Evolutionary conservation across 1,140 invertebrate species (phyloP), one percentile per base, ranked within the genome.

Genomic region (Papilio machaon): DNA sequence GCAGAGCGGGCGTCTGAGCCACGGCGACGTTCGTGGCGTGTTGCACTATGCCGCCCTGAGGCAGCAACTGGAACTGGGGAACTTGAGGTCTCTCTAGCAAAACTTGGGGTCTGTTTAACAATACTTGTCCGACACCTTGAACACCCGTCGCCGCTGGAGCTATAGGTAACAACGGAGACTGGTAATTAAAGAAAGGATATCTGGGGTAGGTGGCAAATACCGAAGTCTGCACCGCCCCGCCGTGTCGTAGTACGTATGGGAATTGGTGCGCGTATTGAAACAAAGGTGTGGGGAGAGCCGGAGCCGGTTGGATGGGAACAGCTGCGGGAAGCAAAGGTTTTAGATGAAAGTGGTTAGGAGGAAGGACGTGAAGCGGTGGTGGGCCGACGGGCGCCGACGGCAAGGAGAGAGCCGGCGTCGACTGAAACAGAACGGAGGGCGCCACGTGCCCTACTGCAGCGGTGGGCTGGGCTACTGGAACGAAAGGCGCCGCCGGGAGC

Each of bases 151-250:
- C 74, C 17, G 86, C 79, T 1, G 83, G 80, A 5, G 83, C 79
- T 15, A 91, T 17, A 10, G 89, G 91, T 70, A 89, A 80, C 4
- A 91, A 70, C 17, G 89, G 89, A 23, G 85, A 83, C 80, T 92
- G 91, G 54, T 91, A 91, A 73, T 94, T 94, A 2, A 92, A 79
- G 7, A 94, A 85, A 2, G 93, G 94, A 81, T 92, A 94, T 82
- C 90, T 90, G 9, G 95, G 95, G 80, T 91, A 95, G 0, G 90
- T 93, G 0, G 94, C 93, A 73, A 95, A 95, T 58, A 89, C 84
- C 6, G 95, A 95, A 19, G 92, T 91, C 77, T 95, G 94, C 1
- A 94, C 86, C 30, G 94, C 89, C 83, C 91, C 89, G 11, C 95
- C 95, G 17, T 93, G 94, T 13, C 92, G 90, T 9, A 95, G 87